Evolutionary conservation across 2,113 vertebrate species (phyloP).

Genomic region (Sander lucioperca): DNA sequence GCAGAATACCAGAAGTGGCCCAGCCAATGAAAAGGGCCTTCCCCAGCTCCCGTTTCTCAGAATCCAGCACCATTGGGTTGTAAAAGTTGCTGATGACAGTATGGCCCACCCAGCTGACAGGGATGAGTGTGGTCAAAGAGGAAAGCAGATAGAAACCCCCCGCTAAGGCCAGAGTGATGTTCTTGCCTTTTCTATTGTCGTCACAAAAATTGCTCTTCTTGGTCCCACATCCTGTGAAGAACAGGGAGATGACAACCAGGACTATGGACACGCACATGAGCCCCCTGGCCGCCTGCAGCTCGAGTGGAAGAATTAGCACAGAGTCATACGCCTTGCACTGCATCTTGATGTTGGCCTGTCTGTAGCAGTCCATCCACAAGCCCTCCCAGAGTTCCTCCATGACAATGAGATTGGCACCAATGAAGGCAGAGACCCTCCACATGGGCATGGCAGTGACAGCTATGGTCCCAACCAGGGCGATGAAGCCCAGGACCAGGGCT

Average conservation of each 20-base stretch:
- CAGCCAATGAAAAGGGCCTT: conserved; percentile 83
- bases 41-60: conserved; percentile 82
- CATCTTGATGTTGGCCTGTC: conserved; percentile 84
- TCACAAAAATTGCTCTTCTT: conserved; percentile 66
- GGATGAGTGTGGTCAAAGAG: conserved; percentile 79
- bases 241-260: conserved; percentile 82
- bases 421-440: conserved; percentile 92
- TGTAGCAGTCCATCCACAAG: conserved; percentile 92
- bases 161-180: conserved; percentile 71
- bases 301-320: conserved; percentile 84
- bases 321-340: conserved; percentile 92
- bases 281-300: conserved; percentile 86
- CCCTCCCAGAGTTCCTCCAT: conserved; percentile 91
- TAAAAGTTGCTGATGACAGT: conserved; percentile 82
- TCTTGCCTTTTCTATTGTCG: conserved; percentile 69
- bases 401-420: conserved; percentile 86
- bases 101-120: conserved; percentile 81
- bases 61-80: conserved; percentile 71
- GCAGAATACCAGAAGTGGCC: conserved; percentile 77
- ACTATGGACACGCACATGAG: conserved; percentile 86
- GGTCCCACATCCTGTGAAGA: conserved; percentile 75
- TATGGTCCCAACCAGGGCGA: conserved; percentile 87
- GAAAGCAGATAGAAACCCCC: conserved; percentile 78
- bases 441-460: conserved; percentile 89
- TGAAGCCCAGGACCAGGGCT: conserved; percentile 85